phyloP scores from a whole-genome alignment of 2,888 invertebrate species.

The Automeris io region DNA sequence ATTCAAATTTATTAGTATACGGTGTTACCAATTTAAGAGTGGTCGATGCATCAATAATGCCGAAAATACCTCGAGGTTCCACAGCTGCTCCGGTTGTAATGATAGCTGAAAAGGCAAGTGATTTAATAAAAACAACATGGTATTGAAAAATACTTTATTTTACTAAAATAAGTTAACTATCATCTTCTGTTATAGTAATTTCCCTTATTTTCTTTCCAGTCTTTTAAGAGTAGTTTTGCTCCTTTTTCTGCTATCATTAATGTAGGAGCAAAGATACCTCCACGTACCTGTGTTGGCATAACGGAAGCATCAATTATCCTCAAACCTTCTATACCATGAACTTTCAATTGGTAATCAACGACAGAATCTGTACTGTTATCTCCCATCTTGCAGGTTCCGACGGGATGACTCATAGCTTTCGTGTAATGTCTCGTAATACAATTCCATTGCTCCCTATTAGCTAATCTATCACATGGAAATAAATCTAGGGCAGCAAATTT shows the following conservation, averaged over 20 bases:
- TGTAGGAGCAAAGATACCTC: slow-evolving; percentile 55
- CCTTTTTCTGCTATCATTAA: slow-evolving; percentile 72
- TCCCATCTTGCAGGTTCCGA: slow-evolving; percentile 70
- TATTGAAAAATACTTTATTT: slow-evolving; percentile 51
- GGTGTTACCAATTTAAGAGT: slow-evolving; percentile 56
- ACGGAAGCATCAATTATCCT: slow-evolving; percentile 66
- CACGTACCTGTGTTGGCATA: slow-evolving; percentile 65
- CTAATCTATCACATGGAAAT: slow-evolving; percentile 62
- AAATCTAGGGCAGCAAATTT: slow-evolving; percentile 63
- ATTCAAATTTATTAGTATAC: slow-evolving; percentile 49
- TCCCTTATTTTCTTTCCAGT: slow-evolving; percentile 64
- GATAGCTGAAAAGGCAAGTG: slow-evolving; percentile 72
- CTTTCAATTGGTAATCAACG: slow-evolving; percentile 54
- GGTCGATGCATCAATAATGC: slow-evolving; percentile 63
- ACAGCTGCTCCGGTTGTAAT: slow-evolving; percentile 67
- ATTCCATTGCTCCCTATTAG: slow-evolving; percentile 67
- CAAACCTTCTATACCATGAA: slow-evolving; percentile 64
- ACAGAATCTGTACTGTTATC: slow-evolving; percentile 56
- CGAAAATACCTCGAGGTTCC: slow-evolving; percentile 63
- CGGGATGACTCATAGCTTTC: slow-evolving; percentile 61
- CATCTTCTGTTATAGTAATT: slow-evolving; percentile 43
- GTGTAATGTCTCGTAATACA: slow-evolving; percentile 70
- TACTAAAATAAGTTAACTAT: slow-evolving; percentile 10
- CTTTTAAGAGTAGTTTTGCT: slow-evolving; percentile 56
- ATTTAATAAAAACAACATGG: slow-evolving; percentile 67